Conservation (phyloP, 2,113 vertebrate species). For the Polyodon spathula region DNA sequence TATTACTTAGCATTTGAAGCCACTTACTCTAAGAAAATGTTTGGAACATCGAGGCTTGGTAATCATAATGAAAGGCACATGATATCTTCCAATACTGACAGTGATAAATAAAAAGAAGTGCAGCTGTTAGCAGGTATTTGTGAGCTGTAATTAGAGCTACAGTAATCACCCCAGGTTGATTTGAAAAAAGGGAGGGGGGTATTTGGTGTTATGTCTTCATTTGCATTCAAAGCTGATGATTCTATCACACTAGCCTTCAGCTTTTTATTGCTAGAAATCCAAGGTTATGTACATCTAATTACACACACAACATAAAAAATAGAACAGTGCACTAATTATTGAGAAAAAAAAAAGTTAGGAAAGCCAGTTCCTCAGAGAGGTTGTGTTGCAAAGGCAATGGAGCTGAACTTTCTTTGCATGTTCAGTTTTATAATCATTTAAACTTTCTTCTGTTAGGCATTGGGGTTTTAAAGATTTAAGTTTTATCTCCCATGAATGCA, state of each 20-base stretch:
- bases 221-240: slow-evolving; percentile 61
- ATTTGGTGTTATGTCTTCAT: slow-evolving; percentile 40
- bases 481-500: slow-evolving; percentile 54
- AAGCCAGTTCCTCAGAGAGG: slow-evolving; percentile 64
- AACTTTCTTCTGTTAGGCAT: slow-evolving; percentile 53
- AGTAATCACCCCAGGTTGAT: too few species aligned
- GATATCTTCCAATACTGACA: too few species aligned
- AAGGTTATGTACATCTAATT: slow-evolving; percentile 78
- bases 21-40: too few species aligned
- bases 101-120: too few species aligned
- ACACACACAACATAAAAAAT: slow-evolving; percentile 65
- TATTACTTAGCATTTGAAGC: too few species aligned
- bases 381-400: slow-evolving; percentile 47
- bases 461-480: slow-evolving; percentile 46
- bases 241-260: slow-evolving; percentile 63
- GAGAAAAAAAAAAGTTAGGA: slow-evolving; percentile 58
- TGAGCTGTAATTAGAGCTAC: too few species aligned
- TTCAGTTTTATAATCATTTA: slow-evolving; percentile 53
- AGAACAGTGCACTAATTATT: slow-evolving; percentile 74
- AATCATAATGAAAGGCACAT: too few species aligned
- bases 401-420: slow-evolving; percentile 46
- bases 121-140: too few species aligned
- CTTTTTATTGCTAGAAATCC: slow-evolving; percentile 70
- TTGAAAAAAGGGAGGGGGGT: too few species aligned
- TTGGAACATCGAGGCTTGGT: too few species aligned